Evolutionary conservation across 53 echinoderm and acorn worm genomes (phyloP).

Genomic region (Stichopus horrens): DNA sequence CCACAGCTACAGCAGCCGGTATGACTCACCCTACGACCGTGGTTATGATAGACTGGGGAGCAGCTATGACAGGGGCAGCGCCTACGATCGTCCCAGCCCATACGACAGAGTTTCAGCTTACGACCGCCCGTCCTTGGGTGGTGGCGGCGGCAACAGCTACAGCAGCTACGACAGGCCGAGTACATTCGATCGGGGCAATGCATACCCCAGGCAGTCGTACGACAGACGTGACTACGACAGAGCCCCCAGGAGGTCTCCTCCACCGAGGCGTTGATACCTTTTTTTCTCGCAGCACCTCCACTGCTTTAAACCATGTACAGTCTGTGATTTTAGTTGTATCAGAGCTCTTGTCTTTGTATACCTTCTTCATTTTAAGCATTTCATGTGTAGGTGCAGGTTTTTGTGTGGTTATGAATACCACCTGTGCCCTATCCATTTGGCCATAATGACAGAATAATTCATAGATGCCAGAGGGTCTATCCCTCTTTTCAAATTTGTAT

Average conservation of each 20-base stretch:
- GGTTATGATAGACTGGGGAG: constrained; percentile 25
- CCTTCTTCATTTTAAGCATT: too few species aligned
- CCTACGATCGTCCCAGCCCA: constrained; percentile 20
- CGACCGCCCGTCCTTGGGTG: constrained; percentile 3
- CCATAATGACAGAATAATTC: too few species aligned
- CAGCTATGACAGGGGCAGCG: constrained; percentile 12
- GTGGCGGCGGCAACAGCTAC: background rate
- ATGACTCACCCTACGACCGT: constrained; percentile 32
- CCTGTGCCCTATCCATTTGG: too few species aligned
- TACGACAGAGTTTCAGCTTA: constrained; percentile 20
- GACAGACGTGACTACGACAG: constrained; percentile 35
- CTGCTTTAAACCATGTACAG: background rate
- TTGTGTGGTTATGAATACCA: too few species aligned
- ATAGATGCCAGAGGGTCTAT: too few species aligned
- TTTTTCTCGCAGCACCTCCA: background rate
- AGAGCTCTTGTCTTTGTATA: too few species aligned
- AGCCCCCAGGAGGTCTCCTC: constrained; percentile 32
- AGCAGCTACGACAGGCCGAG: constrained; percentile 38
- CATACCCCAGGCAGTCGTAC: constrained; percentile 8
- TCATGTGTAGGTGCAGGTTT: too few species aligned
- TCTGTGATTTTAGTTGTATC: background rate
- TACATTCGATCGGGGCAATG: constrained; percentile 20
- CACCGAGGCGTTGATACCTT: constrained; percentile 37
- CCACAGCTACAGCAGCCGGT: constrained; percentile 34
- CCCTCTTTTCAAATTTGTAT: too few species aligned